Percentiles rank a stretch among this genome's conserved stretches.
These are phyloP conservation scores for Mionectes macconnelli DNA, from an alignment of 2,113 vertebrate genomes.

Conservation along the genomic window DNA sequence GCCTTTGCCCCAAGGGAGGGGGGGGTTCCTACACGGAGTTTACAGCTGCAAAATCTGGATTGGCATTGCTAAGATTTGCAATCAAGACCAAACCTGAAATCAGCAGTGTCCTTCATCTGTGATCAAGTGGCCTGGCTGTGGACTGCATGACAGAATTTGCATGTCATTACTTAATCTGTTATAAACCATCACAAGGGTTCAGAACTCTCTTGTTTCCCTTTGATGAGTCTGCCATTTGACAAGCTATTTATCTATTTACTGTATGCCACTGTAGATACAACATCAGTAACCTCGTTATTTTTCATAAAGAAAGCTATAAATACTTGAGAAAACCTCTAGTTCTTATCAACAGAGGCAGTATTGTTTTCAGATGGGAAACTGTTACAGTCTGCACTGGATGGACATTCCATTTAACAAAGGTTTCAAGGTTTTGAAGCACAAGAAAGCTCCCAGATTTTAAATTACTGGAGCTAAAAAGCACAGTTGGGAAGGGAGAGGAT, in stretches of 20 bases:
- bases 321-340: neutral
- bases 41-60: neutral
- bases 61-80: neutral
- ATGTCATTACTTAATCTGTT: constrained; percentile 50
- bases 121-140: constrained; percentile 22
- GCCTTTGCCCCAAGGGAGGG: neutral
- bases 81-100: constrained; percentile 26
- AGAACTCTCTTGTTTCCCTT: neutral
- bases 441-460: neutral
- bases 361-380: constrained; percentile 22
- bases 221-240: constrained; percentile 31
- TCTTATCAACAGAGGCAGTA: constrained; percentile 25
- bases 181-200: neutral
- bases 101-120: neutral
- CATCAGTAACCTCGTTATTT: constrained; percentile 29
- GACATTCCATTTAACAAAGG: neutral
- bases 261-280: neutral
- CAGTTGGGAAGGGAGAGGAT: neutral
- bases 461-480: neutral
- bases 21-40: neutral
- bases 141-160: neutral
- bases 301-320: constrained; percentile 16
- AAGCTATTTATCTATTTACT: constrained; percentile 36
- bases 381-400: neutral
- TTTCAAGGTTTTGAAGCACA: neutral